A percentile compares a stretch with the other conserved stretches of the same genome.
phyloP scores from a whole-genome alignment of 1,140 invertebrate genomes.

The Oryctes rhinoceros region DNA sequence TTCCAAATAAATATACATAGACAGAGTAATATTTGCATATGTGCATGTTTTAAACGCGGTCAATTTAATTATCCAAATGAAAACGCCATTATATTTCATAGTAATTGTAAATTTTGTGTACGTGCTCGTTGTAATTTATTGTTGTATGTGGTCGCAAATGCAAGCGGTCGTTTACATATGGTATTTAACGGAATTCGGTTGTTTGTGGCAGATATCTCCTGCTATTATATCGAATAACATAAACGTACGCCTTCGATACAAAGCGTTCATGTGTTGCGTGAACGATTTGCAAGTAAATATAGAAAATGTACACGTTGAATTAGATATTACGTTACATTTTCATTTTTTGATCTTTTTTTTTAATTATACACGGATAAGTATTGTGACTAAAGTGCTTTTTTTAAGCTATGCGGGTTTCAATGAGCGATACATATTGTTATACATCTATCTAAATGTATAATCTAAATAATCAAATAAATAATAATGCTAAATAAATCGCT shows the following conservation, averaged over 20 bases:
- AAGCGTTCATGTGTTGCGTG: neutral
- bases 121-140: slow-evolving; percentile 15
- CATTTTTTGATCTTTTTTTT: no score
- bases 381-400: no score
- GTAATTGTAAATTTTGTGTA: neutral
- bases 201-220: neutral
- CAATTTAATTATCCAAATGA: slow-evolving; percentile 29
- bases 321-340: no score
- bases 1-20: neutral
- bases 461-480: no score
- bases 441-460: no score
- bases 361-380: no score
- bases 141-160: neutral
- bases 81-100: neutral
- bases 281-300: neutral
- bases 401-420: no score
- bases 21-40: neutral
- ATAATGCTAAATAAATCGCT: no score
- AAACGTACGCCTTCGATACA: neutral
- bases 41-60: neutral
- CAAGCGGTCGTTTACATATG: neutral
- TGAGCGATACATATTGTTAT: no score
- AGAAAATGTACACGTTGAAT: neutral
- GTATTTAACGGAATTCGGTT: neutral
- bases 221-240: neutral